phyloP scores from a whole-genome alignment of 1,140 invertebrate species.

The Drosophila triauraria region DNA sequence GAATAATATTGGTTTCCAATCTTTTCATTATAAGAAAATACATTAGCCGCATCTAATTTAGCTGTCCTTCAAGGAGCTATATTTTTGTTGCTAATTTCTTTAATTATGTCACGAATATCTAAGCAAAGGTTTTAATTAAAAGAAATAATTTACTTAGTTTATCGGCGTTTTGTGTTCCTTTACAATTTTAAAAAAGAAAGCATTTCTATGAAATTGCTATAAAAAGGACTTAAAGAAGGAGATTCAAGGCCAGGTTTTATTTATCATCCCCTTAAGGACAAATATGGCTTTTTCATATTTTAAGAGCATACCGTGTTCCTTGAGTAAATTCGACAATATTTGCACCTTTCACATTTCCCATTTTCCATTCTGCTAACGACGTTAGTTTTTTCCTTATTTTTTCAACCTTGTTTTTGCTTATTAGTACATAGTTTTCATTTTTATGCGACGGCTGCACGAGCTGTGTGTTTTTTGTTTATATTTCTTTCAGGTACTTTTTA shows the following conservation, averaged over 20 bases:
- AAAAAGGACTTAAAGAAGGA: background rate
- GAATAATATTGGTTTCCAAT: too few species aligned
- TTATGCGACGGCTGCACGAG: conserved; percentile 72
- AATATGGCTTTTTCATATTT: background rate
- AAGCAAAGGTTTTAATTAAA: too few species aligned
- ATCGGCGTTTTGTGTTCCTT: too few species aligned
- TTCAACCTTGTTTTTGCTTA: conserved; percentile 67
- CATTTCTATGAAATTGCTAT: too few species aligned
- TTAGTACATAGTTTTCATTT: conserved; percentile 74
- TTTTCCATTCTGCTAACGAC: conserved; percentile 61
- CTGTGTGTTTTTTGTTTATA: conserved; percentile 26
- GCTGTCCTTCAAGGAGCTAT: too few species aligned
- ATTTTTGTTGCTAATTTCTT: too few species aligned
- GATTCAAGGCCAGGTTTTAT: too few species aligned
- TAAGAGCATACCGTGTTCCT: conserved; percentile 32
- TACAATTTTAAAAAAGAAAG: too few species aligned
- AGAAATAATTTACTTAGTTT: too few species aligned
- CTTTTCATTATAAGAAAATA: too few species aligned
- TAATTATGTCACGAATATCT: too few species aligned
- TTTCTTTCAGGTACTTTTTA: conserved; percentile 2
- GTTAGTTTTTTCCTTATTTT: conserved; percentile 54
- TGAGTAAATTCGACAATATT: conserved; percentile 5
- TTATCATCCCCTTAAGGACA: too few species aligned
- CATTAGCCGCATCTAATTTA: background rate
- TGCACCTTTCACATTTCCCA: conserved; percentile 26